Percentiles rank a stretch among this genome's conserved stretches.
phyloP scores from a whole-genome alignment of 30 jellyfish, hydroid and myxozoan genomes.

The Chrysaora quinquecirrha region DNA sequence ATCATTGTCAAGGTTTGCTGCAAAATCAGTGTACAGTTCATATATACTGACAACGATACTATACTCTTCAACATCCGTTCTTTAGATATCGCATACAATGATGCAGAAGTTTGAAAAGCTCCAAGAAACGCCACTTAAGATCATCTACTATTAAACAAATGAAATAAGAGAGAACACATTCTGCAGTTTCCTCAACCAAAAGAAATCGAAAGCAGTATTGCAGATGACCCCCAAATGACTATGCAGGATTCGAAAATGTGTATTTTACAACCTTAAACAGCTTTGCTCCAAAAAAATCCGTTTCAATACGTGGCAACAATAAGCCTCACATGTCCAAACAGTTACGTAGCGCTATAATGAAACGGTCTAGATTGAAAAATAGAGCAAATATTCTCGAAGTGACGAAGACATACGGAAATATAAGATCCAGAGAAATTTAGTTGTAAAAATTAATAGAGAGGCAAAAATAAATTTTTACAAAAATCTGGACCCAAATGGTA shows the following conservation, averaged over 20 bases:
- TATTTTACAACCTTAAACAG: neutral
- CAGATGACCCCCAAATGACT: too few relatives aligned
- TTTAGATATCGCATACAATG: too few relatives aligned
- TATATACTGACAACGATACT: too few relatives aligned
- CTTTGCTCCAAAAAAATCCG: constrained; percentile 12
- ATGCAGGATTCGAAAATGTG: constrained; percentile 2
- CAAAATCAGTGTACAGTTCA: too few relatives aligned
- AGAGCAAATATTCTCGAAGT: constrained; percentile 2
- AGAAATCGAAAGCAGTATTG: too few relatives aligned
- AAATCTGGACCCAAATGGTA: neutral
- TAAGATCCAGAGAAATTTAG: constrained; percentile 2
- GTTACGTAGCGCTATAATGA: constrained; percentile 14
- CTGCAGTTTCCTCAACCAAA: too few relatives aligned
- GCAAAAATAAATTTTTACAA: constrained; percentile 11
- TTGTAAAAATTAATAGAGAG: constrained; percentile 4
- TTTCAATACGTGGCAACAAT: constrained; percentile 14
- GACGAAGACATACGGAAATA: neutral
- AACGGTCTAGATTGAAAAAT: constrained; percentile 6
- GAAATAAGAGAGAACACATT: too few relatives aligned
- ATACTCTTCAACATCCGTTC: too few relatives aligned
- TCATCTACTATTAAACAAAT: neutral
- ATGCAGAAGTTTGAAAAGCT: too few relatives aligned
- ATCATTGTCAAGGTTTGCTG: too few relatives aligned
- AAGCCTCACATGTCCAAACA: constrained; percentile 28
- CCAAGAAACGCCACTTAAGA: too few relatives aligned